Base-by-base conservation (phyloP, 2,888 invertebrate genomes). In the Elysia crispata region DNA sequence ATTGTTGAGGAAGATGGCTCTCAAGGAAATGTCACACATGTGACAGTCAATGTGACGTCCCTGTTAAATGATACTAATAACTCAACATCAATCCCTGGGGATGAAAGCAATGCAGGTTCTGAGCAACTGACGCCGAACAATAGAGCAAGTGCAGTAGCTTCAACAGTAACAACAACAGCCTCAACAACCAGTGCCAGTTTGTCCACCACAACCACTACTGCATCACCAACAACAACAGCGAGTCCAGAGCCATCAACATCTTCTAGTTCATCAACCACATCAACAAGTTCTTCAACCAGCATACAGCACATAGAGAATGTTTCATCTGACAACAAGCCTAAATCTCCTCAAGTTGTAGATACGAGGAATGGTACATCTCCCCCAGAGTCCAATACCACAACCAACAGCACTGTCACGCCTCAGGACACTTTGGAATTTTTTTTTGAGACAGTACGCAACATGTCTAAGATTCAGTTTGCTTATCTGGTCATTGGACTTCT, bases 401-500 rank as follows among this genome's bases (percentile, higher is more conserved):
- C 31, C 75, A 33, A 66, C 67, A 67, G 57, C 13, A 85, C 83
- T 41, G 23, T 6, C 15, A 3, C 15, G 3, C 60, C 60, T 73
- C n/a, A 49, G 62, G 8, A 66, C 67, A 54, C 6, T 79, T 3
- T 25, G 49, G n/a, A 64, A 64, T 62, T 87, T 90, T 83, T 89
- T 90, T 0, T 73, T 31, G 66, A 73, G 8, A 66, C 67, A 54
- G 6, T 79, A 0, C 31, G 49, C 30, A 64, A 74, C 66, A 87
- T 90, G 83, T 89, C 91, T 0, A 88, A 86, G 69, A 89, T 91
- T 31, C 89, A 92, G 85, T 89, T 92, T 86, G 91, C 92, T 1
- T 93, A 92, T 82, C 81, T 91, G 3, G 90, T 91, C 50, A 90
- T 93, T 57, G 92, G 91, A 0, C 80, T 89, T 5, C 87, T 91